These are phyloP conservation scores for Plotosus lineatus DNA, from an alignment of 2,113 vertebrate genomes.

Conservation along the genomic window DNA sequence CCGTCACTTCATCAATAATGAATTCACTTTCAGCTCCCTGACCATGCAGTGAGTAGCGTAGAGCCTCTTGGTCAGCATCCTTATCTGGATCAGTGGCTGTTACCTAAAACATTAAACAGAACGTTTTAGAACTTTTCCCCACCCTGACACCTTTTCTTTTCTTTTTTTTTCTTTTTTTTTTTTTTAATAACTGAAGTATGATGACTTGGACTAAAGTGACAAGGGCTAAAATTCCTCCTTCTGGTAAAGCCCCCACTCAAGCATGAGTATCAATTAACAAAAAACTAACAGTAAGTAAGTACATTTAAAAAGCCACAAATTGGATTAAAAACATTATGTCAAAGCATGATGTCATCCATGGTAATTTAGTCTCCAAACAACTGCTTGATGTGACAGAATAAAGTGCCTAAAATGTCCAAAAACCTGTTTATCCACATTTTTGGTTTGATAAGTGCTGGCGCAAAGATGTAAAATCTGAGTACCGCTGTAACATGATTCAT, in stretches of 20 bases:
- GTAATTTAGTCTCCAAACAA: slow-evolving; percentile 13
- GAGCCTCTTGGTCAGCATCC: slow-evolving; percentile 75
- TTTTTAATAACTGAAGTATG: slow-evolving; percentile 58
- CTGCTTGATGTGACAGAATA: background rate
- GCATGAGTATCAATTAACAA: background rate
- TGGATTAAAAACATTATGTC: background rate
- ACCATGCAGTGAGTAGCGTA: slow-evolving; percentile 86
- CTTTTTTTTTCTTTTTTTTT: too few species aligned
- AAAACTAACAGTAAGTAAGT: background rate
- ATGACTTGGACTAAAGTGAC: slow-evolving; percentile 41
- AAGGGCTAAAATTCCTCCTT: background rate
- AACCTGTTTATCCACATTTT: slow-evolving; percentile 11
- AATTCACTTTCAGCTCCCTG: slow-evolving; percentile 84
- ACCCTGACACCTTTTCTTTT: slow-evolving; percentile 20
- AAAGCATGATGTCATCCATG: slow-evolving; percentile 14
- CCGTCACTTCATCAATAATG: slow-evolving; percentile 83
- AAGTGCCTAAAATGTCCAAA: background rate
- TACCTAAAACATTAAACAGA: slow-evolving; percentile 73
- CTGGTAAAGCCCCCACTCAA: background rate
- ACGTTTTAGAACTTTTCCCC: slow-evolving; percentile 22
- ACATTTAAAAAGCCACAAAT: background rate
- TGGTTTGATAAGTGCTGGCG: slow-evolving; percentile 26
- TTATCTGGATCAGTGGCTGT: slow-evolving; percentile 85
- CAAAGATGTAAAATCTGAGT: slow-evolving; percentile 17
- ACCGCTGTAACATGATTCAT: slow-evolving; percentile 17